These are phyloP conservation scores for Varanus komodoensis DNA, from an alignment of 2,113 vertebrate species.

Conservation along the genomic window DNA sequence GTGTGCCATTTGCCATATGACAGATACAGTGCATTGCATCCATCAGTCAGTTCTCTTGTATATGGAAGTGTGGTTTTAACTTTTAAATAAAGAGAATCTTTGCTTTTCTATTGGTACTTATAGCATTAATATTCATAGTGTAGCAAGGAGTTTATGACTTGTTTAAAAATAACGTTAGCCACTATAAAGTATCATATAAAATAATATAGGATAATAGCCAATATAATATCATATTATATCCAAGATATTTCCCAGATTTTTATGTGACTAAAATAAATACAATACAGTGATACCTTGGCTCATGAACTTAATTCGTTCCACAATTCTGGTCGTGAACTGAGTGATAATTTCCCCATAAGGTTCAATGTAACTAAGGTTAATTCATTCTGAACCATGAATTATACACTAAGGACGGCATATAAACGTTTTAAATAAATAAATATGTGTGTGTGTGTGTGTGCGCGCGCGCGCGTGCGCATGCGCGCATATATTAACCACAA, in stretches of 20 bases:
- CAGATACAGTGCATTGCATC: neutral
- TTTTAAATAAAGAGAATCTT: neutral
- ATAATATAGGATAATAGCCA: neutral
- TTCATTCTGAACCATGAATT: too few relatives aligned
- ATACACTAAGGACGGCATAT: too few relatives aligned
- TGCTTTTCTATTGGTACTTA: neutral
- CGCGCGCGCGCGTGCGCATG: too few relatives aligned
- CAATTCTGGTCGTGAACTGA: too few relatives aligned
- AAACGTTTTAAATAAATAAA: too few relatives aligned
- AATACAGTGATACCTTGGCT: neutral
- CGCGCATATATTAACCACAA: too few relatives aligned
- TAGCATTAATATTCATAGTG: neutral
- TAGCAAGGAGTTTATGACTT: neutral
- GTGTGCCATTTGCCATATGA: neutral
- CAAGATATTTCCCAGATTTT: constrained; percentile 13
- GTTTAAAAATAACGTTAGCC: constrained; percentile 23
- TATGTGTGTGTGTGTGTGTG: too few relatives aligned
- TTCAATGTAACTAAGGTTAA: too few relatives aligned
- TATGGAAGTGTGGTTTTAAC: neutral
- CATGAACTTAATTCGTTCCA: too few relatives aligned
- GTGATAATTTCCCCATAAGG: too few relatives aligned
- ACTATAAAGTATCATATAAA: neutral
- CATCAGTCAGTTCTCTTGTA: neutral
- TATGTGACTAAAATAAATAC: neutral
- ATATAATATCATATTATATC: neutral